Percentiles rank a stretch among this genome's conserved stretches.
Evolutionary conservation across 2,888 invertebrate genomes (phyloP).

Genomic region (Drosophila anomalata): DNA sequence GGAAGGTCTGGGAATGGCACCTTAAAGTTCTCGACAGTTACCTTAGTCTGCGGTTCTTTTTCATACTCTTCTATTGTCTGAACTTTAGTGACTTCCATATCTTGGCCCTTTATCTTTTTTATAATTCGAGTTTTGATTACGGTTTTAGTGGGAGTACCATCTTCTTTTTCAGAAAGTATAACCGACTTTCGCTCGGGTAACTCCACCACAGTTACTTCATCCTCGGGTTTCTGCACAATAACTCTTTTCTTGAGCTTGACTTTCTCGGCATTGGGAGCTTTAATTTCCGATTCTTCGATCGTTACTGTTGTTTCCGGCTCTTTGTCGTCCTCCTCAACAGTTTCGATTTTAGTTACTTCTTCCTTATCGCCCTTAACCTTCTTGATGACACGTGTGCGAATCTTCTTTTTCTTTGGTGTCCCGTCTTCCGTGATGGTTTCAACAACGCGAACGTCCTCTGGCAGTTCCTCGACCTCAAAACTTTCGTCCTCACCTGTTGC

Average conservation of each 20-base stretch:
- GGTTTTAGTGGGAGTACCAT: conserved; percentile 82
- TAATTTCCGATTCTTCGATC: conserved; percentile 55
- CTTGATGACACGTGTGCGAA: conserved; percentile 67
- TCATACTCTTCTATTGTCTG: conserved; percentile 84
- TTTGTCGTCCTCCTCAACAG: conserved; percentile 61
- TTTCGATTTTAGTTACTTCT: conserved; percentile 68
- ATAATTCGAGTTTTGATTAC: conserved; percentile 84
- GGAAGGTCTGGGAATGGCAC: conserved; percentile 78
- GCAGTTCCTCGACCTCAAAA: conserved; percentile 53
- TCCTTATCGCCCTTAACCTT: conserved; percentile 65
- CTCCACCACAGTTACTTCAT: conserved; percentile 78
- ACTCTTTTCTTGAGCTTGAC: conserved; percentile 70
- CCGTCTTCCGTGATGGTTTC: conserved; percentile 59
- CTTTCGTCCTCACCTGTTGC: conserved; percentile 72
- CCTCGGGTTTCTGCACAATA: conserved; percentile 70
- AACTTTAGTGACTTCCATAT: conserved; percentile 84
- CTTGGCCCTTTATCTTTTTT: conserved; percentile 83
- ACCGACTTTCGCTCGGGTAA: conserved; percentile 81
- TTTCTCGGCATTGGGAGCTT: conserved; percentile 43
- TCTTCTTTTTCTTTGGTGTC: conserved; percentile 50
- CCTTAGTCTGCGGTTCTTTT: conserved; percentile 82
- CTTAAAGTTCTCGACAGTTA: conserved; percentile 72
- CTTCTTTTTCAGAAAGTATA: conserved; percentile 82
- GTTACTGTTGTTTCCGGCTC: conserved; percentile 59
- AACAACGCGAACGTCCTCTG: conserved; percentile 58